A percentile compares a stretch with the other conserved stretches of the same genome.
These are phyloP conservation scores for Metridium senile DNA, from an alignment of 92 coral and sea anemone genomes.

Conservation along the genomic window DNA sequence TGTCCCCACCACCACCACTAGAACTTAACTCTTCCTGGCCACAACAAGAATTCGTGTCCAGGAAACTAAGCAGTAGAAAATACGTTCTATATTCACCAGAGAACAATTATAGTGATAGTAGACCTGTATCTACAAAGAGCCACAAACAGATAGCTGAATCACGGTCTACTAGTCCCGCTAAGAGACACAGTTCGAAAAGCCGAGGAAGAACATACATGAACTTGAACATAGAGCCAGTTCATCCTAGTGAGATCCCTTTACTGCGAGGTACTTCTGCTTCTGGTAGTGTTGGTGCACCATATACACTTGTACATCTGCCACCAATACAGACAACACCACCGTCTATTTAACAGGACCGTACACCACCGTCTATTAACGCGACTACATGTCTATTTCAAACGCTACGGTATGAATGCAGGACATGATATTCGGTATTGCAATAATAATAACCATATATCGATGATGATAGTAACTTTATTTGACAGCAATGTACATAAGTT, in stretches of 20 bases:
- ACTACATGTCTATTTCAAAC: too few relatives aligned
- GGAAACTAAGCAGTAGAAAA: slow-evolving; percentile 40
- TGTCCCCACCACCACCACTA: slow-evolving; percentile 27
- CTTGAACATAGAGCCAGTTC: slow-evolving; percentile 70
- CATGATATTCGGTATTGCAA: too few relatives aligned
- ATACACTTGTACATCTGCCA: slow-evolving; percentile 83
- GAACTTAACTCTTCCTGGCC: slow-evolving; percentile 67
- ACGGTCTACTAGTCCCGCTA: background rate
- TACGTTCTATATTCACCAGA: slow-evolving; percentile 42
- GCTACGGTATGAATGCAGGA: too few relatives aligned
- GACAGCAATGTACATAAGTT: background rate
- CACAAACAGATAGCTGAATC: slow-evolving; percentile 34
- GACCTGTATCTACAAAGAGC: slow-evolving; percentile 67
- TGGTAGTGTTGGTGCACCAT: slow-evolving; percentile 46
- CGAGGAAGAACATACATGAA: slow-evolving; percentile 59
- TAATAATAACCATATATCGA: too few relatives aligned
- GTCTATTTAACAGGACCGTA: slow-evolving; percentile 35
- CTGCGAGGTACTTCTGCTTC: slow-evolving; percentile 61
- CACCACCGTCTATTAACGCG: too few relatives aligned
- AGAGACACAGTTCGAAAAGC: slow-evolving; percentile 1
- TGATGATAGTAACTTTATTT: too few relatives aligned
- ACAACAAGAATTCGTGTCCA: slow-evolving; percentile 42
- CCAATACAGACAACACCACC: slow-evolving; percentile 73
- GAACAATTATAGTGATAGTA: slow-evolving; percentile 15
- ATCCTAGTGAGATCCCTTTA: slow-evolving; percentile 76